Base-by-base conservation (phyloP, 2,888 invertebrate species). In the Papilio protenor region DNA sequence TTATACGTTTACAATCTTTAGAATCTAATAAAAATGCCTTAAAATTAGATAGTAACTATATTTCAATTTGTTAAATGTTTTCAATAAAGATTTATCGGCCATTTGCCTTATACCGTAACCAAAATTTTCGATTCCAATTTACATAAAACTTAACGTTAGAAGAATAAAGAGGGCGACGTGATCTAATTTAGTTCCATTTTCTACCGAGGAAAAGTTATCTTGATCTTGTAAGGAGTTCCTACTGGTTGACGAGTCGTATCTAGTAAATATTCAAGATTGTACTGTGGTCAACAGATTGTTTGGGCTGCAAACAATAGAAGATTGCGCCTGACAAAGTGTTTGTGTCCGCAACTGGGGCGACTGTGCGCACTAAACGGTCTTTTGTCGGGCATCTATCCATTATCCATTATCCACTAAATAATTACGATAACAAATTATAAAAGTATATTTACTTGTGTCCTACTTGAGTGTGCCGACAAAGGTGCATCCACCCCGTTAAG, bases 321-420 rank as follows among this genome's bases (percentile, higher is more conserved):
- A 84, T 82, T 73, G 83, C 82, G 85, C 87, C 86, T 87, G 87
- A 88, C 86, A 88, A 89, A 86, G 82, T 89, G 87, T 85, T 87
- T 81, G 82, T 84, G 88, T 87, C 87, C 85, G 82, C 83, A 83
- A 79, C 82, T 80, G 78, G 80, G 83, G 84, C 85, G 85, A 87
- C 86, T 86, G 85, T 85, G 83, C 85, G 87, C 88, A 90, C 89
- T 91, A 91, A 90, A 88, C 85, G 83, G 87, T 88, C 86, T 88
- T 66, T 92, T 92, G 92, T 92, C 82, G 87, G 85, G 86, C 91
- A 85, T 92, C 92, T 93, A 92, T n/a, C n/a, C n/a, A n/a, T n/a
- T n/a, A n/a, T n/a, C n/a, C n/a, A n/a, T 83, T 86, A 84, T 81
- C 81, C 83, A 83, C 83, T 55, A 21, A 55, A 11, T 23, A 55